phyloP scores from a whole-genome alignment of 2,888 invertebrate species.

The Unio pictorum region DNA sequence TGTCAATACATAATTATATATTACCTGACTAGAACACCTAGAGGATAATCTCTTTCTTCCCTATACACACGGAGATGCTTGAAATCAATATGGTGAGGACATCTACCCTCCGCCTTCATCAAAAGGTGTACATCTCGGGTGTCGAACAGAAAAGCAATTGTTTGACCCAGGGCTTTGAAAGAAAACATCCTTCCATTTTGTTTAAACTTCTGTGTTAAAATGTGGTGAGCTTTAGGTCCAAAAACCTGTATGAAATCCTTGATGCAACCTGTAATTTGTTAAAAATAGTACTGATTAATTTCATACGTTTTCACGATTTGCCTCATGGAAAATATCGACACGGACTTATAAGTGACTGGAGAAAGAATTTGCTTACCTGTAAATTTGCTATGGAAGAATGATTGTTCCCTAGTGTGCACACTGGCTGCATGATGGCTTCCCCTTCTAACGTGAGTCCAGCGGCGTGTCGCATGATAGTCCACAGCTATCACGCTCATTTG shows the following conservation, averaged over 20 bases:
- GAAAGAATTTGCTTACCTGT: too few species aligned
- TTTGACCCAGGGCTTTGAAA: conserved; percentile 26
- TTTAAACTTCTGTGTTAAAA: conserved; percentile 19
- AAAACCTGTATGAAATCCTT: conserved; percentile 28
- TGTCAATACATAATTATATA: too few species aligned
- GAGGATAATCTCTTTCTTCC: conserved; percentile 24
- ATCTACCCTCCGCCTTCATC: conserved; percentile 31
- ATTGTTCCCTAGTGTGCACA: too few species aligned
- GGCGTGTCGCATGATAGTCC: too few species aligned
- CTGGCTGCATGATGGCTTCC: too few species aligned
- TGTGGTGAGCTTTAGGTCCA: conserved; percentile 28
- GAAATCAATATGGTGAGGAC: conserved; percentile 37
- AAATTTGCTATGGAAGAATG: too few species aligned
- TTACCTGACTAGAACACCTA: conserved; percentile 37
- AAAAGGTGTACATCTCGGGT: conserved; percentile 26
- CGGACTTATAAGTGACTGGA: too few species aligned
- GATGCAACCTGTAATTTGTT: conserved; percentile 20
- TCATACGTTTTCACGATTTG: too few species aligned
- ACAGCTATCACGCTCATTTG: too few species aligned
- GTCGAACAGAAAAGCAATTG: conserved; percentile 36
- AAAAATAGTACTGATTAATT: too few species aligned
- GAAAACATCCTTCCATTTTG: conserved; percentile 27
- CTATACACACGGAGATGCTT: conserved; percentile 33
- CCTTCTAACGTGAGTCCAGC: too few species aligned
- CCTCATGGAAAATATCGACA: too few species aligned